Evolutionary conservation across 2,113 vertebrate species (phyloP).

Genomic region (Morone chrysops): DNA sequence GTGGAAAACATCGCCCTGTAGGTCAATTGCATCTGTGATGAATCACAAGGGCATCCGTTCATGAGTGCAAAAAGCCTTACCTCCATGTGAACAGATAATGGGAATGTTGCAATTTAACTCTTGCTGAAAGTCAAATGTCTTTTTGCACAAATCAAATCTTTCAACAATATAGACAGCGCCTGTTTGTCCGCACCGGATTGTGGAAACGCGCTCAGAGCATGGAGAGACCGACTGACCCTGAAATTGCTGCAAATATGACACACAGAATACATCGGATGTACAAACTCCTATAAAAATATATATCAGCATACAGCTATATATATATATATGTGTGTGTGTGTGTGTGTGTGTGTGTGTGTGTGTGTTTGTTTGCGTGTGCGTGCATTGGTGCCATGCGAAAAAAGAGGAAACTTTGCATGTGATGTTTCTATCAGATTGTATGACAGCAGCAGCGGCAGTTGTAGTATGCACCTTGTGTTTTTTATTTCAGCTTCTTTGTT

Average conservation of each 20-base stretch:
- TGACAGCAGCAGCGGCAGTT: not conserved
- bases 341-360: no score
- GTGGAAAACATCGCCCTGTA: slow-evolving; percentile 5
- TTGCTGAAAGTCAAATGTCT: not conserved
- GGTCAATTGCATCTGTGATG: not conserved
- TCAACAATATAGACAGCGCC: slow-evolving; percentile 23
- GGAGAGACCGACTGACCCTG: slow-evolving; percentile 10
- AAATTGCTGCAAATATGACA: slow-evolving; percentile 22
- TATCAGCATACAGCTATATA: no score
- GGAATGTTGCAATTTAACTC: not conserved
- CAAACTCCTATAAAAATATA: not conserved
- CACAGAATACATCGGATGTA: not conserved
- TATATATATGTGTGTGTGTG: no score
- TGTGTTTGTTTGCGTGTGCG: no score
- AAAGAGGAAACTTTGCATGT: slow-evolving; percentile 7
- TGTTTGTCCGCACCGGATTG: not conserved
- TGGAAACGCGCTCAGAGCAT: slow-evolving; percentile 5
- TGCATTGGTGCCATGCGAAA: not conserved
- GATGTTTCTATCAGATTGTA: not conserved
- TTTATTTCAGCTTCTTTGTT: not conserved
- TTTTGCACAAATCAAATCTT: not conserved
- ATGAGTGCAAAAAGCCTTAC: not conserved
- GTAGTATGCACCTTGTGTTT: not conserved
- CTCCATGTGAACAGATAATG: not conserved
- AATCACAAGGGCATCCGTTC: slow-evolving; percentile 4